A percentile compares a stretch with the other conserved stretches of the same genome.
Evolutionary conservation across 2,888 invertebrate genomes (phyloP).

Genomic region (Andrena fulva): DNA sequence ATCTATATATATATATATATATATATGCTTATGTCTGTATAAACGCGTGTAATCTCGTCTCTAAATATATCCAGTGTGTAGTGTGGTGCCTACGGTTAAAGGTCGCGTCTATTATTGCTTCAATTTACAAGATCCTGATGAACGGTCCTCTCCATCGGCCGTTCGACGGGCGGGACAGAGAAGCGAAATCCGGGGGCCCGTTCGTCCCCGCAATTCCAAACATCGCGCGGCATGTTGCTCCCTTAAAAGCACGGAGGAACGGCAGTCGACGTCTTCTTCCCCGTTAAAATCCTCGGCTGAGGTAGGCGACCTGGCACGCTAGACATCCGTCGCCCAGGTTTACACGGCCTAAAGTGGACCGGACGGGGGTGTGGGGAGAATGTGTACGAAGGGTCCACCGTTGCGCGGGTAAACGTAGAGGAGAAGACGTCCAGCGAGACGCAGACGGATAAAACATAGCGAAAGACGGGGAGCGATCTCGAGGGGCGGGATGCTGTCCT

Average conservation of each 20-base stretch:
- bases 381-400: background rate
- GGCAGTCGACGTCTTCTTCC: background rate
- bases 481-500: constrained; percentile 34
- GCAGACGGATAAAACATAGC: background rate
- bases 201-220: constrained; percentile 28
- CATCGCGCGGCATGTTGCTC: constrained; percentile 60
- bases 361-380: constrained; percentile 4
- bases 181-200: constrained; percentile 15
- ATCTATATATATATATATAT: constrained; percentile 67
- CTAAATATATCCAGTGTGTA: constrained; percentile 58
- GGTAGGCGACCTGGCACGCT: constrained; percentile 52
- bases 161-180: constrained; percentile 1
- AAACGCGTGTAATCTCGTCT: constrained; percentile 62
- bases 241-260: constrained; percentile 52
- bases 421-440: background rate
- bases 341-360: constrained; percentile 41
- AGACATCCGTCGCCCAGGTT: constrained; percentile 30
- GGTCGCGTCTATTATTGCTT: constrained; percentile 72
- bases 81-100: constrained; percentile 56
- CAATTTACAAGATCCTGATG: constrained; percentile 64
- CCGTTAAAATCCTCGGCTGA: constrained; percentile 47
- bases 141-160: constrained; percentile 30
- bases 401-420: background rate
- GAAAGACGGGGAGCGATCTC: constrained; percentile 54
- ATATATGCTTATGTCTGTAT: constrained; percentile 63